These are phyloP conservation scores for Benitochromis conjunctus DNA, from an alignment of 2,113 vertebrate genomes.

Conservation along the genomic window DNA sequence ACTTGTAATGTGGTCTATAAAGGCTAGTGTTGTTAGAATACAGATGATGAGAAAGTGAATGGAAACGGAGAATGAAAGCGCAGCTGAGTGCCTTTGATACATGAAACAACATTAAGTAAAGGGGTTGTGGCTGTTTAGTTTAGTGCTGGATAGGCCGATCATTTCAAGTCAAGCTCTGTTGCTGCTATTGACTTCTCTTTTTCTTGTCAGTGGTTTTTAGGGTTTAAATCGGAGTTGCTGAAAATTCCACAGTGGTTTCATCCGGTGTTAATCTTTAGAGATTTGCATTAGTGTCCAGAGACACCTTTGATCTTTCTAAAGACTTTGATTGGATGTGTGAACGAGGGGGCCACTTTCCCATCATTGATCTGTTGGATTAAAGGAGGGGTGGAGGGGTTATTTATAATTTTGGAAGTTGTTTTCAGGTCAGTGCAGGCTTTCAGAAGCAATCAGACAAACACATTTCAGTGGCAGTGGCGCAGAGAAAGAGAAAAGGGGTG, in stretches of 20 bases:
- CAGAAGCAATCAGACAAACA: constrained; percentile 65
- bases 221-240: constrained; percentile 60
- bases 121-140: background rate
- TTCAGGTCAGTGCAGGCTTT: constrained; percentile 67
- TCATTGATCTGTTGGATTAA: constrained; percentile 55
- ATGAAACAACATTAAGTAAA: constrained; percentile 12
- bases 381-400: constrained; percentile 26
- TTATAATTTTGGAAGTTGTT: constrained; percentile 69
- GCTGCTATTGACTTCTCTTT: constrained; percentile 35
- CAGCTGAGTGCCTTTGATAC: constrained; percentile 15
- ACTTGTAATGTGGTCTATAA: background rate
- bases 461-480: constrained; percentile 54
- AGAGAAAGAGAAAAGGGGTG: constrained; percentile 37
- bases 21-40: background rate
- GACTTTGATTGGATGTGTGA: constrained; percentile 73
- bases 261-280: constrained; percentile 73
- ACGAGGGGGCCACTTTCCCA: constrained; percentile 68
- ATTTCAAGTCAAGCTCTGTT: constrained; percentile 7
- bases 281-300: constrained; percentile 76
- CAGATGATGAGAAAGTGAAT: background rate
- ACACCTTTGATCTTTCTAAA: constrained; percentile 75
- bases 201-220: constrained; percentile 37
- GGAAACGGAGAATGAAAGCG: background rate
- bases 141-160: background rate
- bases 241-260: constrained; percentile 71